Conservation (phyloP, 2,888 invertebrate species). For the Serripes groenlandicus region DNA sequence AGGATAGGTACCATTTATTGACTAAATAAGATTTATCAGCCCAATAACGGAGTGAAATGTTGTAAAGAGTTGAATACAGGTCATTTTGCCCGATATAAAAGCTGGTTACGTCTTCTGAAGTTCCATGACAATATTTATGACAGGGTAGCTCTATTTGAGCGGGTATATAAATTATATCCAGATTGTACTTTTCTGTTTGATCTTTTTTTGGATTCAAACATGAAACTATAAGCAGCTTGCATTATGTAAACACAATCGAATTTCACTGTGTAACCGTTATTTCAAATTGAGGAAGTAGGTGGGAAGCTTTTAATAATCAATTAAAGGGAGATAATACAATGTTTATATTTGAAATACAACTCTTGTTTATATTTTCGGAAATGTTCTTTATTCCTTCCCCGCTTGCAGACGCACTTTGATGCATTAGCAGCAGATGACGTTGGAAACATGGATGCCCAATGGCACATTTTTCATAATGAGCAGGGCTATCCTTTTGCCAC, state of each 20-base stretch:
- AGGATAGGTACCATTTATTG: too few species aligned
- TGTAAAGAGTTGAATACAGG: too few species aligned
- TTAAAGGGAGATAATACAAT: conserved; percentile 6
- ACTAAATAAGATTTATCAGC: too few species aligned
- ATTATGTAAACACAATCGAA: conserved; percentile 5
- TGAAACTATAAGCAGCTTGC: not conserved
- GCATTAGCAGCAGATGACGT: too few species aligned
- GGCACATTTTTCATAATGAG: too few species aligned
- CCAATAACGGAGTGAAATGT: too few species aligned
- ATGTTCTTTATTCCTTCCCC: too few species aligned
- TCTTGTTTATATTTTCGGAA: too few species aligned
- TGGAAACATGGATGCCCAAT: too few species aligned
- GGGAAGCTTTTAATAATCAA: not conserved
- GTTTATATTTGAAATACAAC: too few species aligned
- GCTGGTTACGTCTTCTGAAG: conserved; percentile 1
- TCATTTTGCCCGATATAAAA: too few species aligned
- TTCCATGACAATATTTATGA: not conserved
- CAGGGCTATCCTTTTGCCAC: not conserved
- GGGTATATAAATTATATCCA: not conserved
- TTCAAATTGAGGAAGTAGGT: not conserved
- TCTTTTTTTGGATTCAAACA: not conserved
- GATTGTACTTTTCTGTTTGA: not conserved
- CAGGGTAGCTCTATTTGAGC: not conserved
- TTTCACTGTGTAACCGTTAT: conserved; percentile 4
- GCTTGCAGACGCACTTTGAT: too few species aligned